Evolutionary conservation across 2,113 vertebrate genomes (phyloP).

Genomic region (Caranx ignobilis): DNA sequence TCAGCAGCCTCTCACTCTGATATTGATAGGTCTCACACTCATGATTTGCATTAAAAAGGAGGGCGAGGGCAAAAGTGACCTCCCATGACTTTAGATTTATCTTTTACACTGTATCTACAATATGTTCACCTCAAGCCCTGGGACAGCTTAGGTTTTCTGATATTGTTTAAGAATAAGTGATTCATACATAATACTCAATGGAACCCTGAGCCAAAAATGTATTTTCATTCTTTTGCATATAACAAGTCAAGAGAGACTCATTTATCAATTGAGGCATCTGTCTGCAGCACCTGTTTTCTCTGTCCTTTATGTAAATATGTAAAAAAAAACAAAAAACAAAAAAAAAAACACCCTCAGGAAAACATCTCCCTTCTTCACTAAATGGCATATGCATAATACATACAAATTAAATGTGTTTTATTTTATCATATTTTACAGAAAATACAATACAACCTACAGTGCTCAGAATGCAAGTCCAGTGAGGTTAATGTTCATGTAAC

Average conservation of each 20-base stretch:
- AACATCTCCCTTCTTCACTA: not conserved
- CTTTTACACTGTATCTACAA: not conserved
- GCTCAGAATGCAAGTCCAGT: not conserved
- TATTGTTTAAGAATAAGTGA: not conserved
- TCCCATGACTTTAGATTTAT: constrained; percentile 9
- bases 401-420: too few relatives aligned
- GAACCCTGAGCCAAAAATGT: not conserved
- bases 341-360: not conserved
- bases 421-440: too few relatives aligned
- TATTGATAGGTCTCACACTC: constrained; percentile 21
- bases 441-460: not conserved
- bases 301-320: not conserved
- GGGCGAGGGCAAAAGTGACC: not conserved
- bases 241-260: not conserved
- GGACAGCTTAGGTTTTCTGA: not conserved
- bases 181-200: not conserved
- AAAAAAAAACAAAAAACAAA: too few relatives aligned
- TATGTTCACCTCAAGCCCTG: not conserved
- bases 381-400: not conserved
- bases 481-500: not conserved
- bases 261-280: not conserved
- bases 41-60: constrained; percentile 14
- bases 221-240: not conserved
- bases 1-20: constrained; percentile 29
- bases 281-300: not conserved